phyloP scores from a whole-genome alignment of 1,140 invertebrate genomes.

The Drosophila sechellia region DNA sequence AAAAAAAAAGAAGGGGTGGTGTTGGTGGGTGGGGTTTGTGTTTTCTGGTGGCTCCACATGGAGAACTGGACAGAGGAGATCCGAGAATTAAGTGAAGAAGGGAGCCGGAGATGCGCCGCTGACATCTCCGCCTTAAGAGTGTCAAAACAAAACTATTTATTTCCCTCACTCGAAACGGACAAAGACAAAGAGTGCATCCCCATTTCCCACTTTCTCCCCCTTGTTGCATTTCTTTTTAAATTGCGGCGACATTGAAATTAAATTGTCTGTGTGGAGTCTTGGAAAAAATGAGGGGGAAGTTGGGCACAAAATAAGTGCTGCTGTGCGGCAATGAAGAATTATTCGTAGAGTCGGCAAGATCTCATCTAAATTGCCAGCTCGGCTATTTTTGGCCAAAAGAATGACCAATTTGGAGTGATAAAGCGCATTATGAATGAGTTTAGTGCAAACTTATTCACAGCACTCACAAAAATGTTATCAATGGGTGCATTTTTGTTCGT shows the following conservation, averaged over 20 bases:
- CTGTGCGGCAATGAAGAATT: conserved; percentile 31
- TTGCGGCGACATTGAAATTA: conserved; percentile 62
- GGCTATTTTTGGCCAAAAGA: conserved; percentile 7
- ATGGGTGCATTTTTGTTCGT: background rate
- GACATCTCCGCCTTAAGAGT: conserved; percentile 52
- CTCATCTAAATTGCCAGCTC: conserved; percentile 33
- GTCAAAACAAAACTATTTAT: conserved; percentile 67
- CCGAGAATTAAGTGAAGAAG: conserved; percentile 5
- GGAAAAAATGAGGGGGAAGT: conserved; percentile 23
- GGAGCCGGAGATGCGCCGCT: conserved; percentile 25
- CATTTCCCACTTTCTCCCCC: conserved; percentile 28
- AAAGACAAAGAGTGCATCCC: conserved; percentile 22
- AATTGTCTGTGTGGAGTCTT: conserved; percentile 50
- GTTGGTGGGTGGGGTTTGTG: background rate
- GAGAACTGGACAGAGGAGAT: conserved; percentile 23
- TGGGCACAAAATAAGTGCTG: conserved; percentile 7
- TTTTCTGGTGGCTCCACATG: conserved; percentile 26
- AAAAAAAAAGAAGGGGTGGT: conserved; percentile 4
- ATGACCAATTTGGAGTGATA: background rate
- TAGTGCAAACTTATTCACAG: background rate
- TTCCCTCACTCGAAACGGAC: conserved; percentile 37
- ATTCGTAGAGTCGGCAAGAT: conserved; percentile 32
- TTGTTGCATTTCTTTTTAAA: conserved; percentile 44
- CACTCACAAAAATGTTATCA: background rate
- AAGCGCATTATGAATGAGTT: background rate